These are phyloP conservation scores for Drosophila repletoides DNA, from an alignment of 1,140 invertebrate genomes.

Conservation along the genomic window DNA sequence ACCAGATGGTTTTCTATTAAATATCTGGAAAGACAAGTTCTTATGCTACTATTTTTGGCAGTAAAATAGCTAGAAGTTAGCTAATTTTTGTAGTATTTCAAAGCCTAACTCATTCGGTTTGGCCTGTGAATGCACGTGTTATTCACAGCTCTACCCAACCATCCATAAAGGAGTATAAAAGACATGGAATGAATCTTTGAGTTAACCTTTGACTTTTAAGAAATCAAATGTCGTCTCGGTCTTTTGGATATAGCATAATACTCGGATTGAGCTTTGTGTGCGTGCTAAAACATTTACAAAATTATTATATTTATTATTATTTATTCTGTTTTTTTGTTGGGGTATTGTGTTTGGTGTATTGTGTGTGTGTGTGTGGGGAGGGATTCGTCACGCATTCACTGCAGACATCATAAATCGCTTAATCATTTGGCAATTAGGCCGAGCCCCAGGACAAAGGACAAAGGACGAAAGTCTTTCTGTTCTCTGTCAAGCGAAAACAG, in stretches of 20 bases:
- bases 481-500: slow-evolving; percentile 38
- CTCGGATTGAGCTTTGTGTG: slow-evolving; percentile 54
- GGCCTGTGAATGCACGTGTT: too few species aligned
- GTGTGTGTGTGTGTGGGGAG: slow-evolving; percentile 28
- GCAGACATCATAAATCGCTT: slow-evolving; percentile 82
- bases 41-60: too few species aligned
- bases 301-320: slow-evolving; percentile 66
- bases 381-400: slow-evolving; percentile 72
- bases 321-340: slow-evolving; percentile 46
- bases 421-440: slow-evolving; percentile 82
- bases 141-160: neutral
- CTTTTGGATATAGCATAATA: neutral
- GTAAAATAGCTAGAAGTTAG: too few species aligned
- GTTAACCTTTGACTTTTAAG: slow-evolving; percentile 9
- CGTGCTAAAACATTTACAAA: slow-evolving; percentile 75
- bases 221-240: slow-evolving; percentile 33
- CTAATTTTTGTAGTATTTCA: too few species aligned
- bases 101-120: too few species aligned
- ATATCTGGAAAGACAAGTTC: too few species aligned
- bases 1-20: too few species aligned
- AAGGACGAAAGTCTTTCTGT: slow-evolving; percentile 20
- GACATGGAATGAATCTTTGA: too few species aligned
- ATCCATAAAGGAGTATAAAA: too few species aligned
- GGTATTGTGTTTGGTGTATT: too few species aligned
- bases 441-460: slow-evolving; percentile 39